Base-by-base conservation (phyloP, 2,113 vertebrate species). In the Grammomys surdaster region DNA sequence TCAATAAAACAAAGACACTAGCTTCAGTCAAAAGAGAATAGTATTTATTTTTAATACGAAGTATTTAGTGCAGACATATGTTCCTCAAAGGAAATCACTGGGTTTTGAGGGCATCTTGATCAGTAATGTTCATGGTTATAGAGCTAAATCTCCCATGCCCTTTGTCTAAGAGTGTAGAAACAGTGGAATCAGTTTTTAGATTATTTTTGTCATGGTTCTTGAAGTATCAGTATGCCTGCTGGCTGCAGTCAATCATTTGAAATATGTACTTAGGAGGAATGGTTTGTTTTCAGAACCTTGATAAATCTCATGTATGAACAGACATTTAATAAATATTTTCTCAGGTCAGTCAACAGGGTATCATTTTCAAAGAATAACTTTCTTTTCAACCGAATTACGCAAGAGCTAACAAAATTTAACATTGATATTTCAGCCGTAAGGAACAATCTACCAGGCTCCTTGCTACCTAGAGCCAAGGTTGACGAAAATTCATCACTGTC, bases 371-470 rank as follows among this genome's bases (percentile, higher is more conserved):
- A 89, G 56, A 91, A 80, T 76, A 91, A 7, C 88, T 91, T 92
- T 91, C 63, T 93, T 95, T 95, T 92, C 54, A 89, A 56, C 36
- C 36, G 40, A 95, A 78, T 96, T 93, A 95, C 88, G 24, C 48
- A 82, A 84, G 46, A 65, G 11, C 63, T 94, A 87, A 88, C 88
- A 92, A 87, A 91, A 93, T 90, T 78, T 94, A 93, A 54, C 77
- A 36, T 90, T 97, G 89, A 31, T 87, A 88, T 91, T 93, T 93
- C 33, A 77, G 85, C 58, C 13, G 4, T 40, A 81, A 33, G 77
- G 88, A 90, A 77, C 33, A 65, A 92, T 72, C 69, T 33, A 92
- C 46, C 14, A 43, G 13, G 7, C 28, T 92, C 60, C 82, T 89
- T 31, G 85, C 90, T 88, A 67, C 43, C 26, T 90, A 72, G n/a